Base-by-base conservation (phyloP, 2,797 vertebrate species). In the Sebastes trivittatus region DNA sequence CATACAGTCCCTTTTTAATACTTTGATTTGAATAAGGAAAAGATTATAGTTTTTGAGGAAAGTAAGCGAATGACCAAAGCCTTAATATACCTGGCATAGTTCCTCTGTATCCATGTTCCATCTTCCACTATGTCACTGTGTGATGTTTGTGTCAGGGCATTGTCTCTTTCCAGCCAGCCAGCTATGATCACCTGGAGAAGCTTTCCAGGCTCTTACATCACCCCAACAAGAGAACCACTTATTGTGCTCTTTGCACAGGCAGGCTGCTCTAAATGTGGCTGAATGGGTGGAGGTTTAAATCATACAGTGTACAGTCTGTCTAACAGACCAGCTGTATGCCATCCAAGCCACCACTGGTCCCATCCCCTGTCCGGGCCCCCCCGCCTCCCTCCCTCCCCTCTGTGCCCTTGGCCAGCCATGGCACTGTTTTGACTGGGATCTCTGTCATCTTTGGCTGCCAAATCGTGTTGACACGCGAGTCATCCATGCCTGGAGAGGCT, bases 371-470 rank as follows among this genome's bases (percentile, higher is more conserved):
- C 71, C 18, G 55, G 70, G 38, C 86, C 89, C 75, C 34, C 59
- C 32, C 66, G 4, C n/a, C 38, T 42, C 22, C 60, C 6, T 71
- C 69, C 49, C 63, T 32, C 52, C 30, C 22, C 13, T 66, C 56
- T 60, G n/a, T 61, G 62, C 56, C 74, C 46, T 79, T 84, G 67
- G 74, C 83, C 72, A 81, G 83, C 81, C 83, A 72, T 79, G 85
- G 69, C 80, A 68, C 80, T 95, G 93, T 95, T 95, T 93, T 92
- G 93, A 94, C 89, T 92, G 88, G 86, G 86, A 88, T 89, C 89
- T 90, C 89, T 91, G 94, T 95, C 90, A 93, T 94, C 88, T 92
- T 92, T 95, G 95, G 92, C 93, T 91, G 88, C 66, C 80, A 82
- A 91, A 89, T 91, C 83, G 60, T 94, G 92, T 92, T 93, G 93